Base-by-base conservation (phyloP, 2,888 invertebrate species). In the Thalpophila matura region DNA sequence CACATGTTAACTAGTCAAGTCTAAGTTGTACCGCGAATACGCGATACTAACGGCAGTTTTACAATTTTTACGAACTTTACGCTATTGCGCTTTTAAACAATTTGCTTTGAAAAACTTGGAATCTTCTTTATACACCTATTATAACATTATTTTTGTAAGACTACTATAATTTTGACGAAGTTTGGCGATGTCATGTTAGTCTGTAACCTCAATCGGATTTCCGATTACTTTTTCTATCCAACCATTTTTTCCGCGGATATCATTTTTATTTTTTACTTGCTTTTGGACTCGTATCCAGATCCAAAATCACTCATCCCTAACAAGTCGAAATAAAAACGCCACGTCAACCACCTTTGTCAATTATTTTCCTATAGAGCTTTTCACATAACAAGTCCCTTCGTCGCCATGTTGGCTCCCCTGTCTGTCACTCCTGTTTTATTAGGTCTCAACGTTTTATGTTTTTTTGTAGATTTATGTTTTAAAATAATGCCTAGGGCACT, bases 21-120 rank as follows among this genome's bases (percentile, higher is more conserved):
- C 5, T n/a, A n/a, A 22, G 18, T 18, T n/a, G 5, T 2, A 24
- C 20, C 9, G 3, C 6, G 12, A 2, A 18, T 45, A 18, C 6
- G 35, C 24, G 20, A 27, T 26, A 31, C 43, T 20, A 4, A 29
- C 24, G 4, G 24, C 16, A 18, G 12, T 40, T n/a, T n/a, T n/a
- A n/a, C n/a, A n/a, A n/a, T n/a, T n/a, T n/a, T n/a, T 18, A 14
- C 0, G 20, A 22, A 60, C 61, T 40, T 45, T 24, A 49, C 26
- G 16, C 18, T 20, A 22, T 7, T 16, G 33, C 22, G 12, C 26
- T 33, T 33, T 53, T 24, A 62, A 59, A 1, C 4, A 18, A 37
- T 47, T 37, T 12, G 24, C 4, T 22, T 9, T n/a, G 14, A 5
- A n/a, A 10, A 27, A 5, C 7, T 26, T 33, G 1, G 5, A n/a